These are phyloP conservation scores for Lasioglossum calceatum DNA, from an alignment of 2,888 invertebrate genomes.

Conservation along the genomic window DNA sequence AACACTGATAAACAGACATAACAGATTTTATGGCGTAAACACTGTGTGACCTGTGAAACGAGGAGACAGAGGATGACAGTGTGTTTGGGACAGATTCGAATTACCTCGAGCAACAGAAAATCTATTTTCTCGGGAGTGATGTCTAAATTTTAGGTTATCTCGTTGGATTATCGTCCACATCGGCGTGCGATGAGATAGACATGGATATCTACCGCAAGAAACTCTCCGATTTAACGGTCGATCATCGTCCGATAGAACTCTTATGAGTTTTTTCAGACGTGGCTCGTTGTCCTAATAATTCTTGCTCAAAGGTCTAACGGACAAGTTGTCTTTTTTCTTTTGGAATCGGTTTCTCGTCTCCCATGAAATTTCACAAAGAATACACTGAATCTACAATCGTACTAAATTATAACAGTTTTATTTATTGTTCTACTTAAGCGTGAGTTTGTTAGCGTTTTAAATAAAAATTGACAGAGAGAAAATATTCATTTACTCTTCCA, in stretches of 20 bases:
- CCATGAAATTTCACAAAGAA: neutral
- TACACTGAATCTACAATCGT: neutral
- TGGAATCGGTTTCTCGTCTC: neutral
- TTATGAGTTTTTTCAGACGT: neutral
- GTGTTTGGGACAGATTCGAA: slow-evolving; percentile 41
- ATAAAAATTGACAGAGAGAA: slow-evolving; percentile 8
- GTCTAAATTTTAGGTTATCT: slow-evolving; percentile 47
- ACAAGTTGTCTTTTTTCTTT: neutral
- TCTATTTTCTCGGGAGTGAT: slow-evolving; percentile 45
- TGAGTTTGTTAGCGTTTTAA: slow-evolving; percentile 6
- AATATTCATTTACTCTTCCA: slow-evolving; percentile 25
- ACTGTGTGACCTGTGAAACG: slow-evolving; percentile 10
- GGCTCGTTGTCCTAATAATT: slow-evolving; percentile 26
- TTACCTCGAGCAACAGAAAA: slow-evolving; percentile 39
- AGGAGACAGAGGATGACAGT: slow-evolving; percentile 55
- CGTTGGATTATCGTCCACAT: slow-evolving; percentile 41
- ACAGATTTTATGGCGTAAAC: slow-evolving; percentile 31
- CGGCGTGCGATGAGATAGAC: slow-evolving; percentile 53
- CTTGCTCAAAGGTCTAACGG: slow-evolving; percentile 24
- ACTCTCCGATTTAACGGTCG: slow-evolving; percentile 31
- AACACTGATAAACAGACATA: slow-evolving; percentile 44
- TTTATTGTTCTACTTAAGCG: slow-evolving; percentile 3
- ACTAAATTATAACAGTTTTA: slow-evolving; percentile 1
- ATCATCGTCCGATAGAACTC: slow-evolving; percentile 28
- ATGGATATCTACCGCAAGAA: slow-evolving; percentile 49